Evolutionary conservation across 2,797 vertebrate genomes (phyloP).

Genomic region (Acanthornis magna): DNA sequence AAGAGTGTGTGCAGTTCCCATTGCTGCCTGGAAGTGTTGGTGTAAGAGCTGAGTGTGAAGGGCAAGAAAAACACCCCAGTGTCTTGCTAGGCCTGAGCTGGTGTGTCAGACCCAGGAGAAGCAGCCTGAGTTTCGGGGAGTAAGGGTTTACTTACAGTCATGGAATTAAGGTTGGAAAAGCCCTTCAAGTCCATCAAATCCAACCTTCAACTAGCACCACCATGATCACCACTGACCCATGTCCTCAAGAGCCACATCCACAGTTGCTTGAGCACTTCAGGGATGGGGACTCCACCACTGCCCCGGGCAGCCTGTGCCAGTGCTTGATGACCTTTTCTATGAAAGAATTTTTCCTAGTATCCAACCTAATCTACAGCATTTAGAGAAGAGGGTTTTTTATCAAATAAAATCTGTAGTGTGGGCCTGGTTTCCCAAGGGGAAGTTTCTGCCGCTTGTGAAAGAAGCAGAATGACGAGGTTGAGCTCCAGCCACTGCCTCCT

Average conservation of each 20-base stretch:
- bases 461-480: background rate
- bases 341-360: background rate
- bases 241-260: background rate
- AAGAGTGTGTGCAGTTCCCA: background rate
- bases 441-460: background rate
- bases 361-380: background rate
- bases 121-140: background rate
- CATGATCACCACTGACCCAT: accelerated
- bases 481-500: background rate
- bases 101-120: background rate
- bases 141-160: accelerated
- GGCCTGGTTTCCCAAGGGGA: background rate
- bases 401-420: background rate
- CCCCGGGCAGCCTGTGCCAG: background rate
- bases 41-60: background rate
- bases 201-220: accelerated
- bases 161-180: background rate
- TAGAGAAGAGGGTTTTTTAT: background rate
- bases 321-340: no score
- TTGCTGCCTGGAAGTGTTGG: background rate
- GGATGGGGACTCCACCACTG: background rate
- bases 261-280: background rate
- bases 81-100: background rate
- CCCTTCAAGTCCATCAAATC: background rate
- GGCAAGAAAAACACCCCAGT: background rate